Base-by-base conservation (phyloP, 1,140 invertebrate species). In the Zaprionus ghesquierei region DNA sequence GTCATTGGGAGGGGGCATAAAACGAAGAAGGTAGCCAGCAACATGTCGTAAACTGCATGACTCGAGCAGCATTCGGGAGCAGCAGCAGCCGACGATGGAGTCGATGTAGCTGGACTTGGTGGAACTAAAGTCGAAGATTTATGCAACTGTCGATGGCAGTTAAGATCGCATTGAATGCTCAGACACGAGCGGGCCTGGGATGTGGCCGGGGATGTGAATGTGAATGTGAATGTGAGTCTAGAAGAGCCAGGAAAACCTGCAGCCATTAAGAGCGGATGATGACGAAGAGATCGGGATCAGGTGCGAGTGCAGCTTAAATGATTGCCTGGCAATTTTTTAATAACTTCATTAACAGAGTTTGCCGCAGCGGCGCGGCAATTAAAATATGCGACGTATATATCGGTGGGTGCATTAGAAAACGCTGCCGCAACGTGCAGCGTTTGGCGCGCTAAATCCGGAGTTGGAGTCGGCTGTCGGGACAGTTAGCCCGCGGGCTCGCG, bases 101-200 rank as follows among this genome's bases (percentile, higher is more conserved):
- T n/a, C 20, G 23, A 53, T 9, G 27, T 29, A 5, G 27, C 27
- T 9, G 27, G 27, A 61, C 35, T 41, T 15, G 5, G 2, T 72
- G 59, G n/a, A n/a, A n/a, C n/a, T 78, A 69, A 74, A 75, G 54
- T 64, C 22, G 29, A 54, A 77, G 82, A 87, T 86, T 87, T 87
- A 89, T 89, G 73, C 76, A 78, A 68, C 84, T 89, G 73, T 84
- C 79, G 84, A 84, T 84, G 75, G 75, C 66, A 77, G 78, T 82
- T 79, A 79, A 79, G 84, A 73, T 84, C 77, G 84, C 82, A 89
- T 84, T 89, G 79, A 84, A 87, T 89, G 84, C 79, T 89, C 72
- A 84, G 84, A 84, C 84, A 87, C 76, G 73, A 82, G 69, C 41
- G 35, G 35, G 35, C n/a, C 66, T 77, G 72, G 74, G 60, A 70